phyloP scores from a whole-genome alignment of 2,797 vertebrate species.

The Paramormyrops hopkinsi region DNA sequence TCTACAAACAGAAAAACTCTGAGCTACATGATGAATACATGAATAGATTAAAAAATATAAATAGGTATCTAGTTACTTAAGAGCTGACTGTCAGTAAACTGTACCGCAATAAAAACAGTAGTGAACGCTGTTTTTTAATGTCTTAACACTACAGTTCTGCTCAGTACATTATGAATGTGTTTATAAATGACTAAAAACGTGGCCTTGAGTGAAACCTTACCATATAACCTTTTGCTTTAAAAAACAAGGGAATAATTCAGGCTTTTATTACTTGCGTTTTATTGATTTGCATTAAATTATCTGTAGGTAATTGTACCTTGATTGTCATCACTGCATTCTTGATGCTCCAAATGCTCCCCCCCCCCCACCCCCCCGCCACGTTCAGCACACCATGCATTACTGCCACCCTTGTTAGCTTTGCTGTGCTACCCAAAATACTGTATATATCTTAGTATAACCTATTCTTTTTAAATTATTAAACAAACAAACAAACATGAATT shows the following conservation, averaged over 20 bases:
- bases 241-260: background rate
- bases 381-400: background rate
- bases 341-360: background rate
- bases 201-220: background rate
- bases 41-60: background rate
- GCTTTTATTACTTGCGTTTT: background rate
- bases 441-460: background rate
- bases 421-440: background rate
- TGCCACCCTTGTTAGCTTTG: background rate
- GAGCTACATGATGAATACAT: background rate
- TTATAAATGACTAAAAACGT: background rate
- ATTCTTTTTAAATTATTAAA: background rate
- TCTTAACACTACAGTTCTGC: background rate
- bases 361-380: background rate
- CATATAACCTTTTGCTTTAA: background rate
- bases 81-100: background rate
- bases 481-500: background rate
- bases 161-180: background rate
- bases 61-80: background rate
- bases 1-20: background rate
- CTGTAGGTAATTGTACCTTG: background rate
- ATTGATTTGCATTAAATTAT: background rate
- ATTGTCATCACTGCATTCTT: background rate
- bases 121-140: background rate
- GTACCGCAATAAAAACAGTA: background rate